phyloP scores from a whole-genome alignment of 2,797 vertebrate species.

The Mycteria americana region DNA sequence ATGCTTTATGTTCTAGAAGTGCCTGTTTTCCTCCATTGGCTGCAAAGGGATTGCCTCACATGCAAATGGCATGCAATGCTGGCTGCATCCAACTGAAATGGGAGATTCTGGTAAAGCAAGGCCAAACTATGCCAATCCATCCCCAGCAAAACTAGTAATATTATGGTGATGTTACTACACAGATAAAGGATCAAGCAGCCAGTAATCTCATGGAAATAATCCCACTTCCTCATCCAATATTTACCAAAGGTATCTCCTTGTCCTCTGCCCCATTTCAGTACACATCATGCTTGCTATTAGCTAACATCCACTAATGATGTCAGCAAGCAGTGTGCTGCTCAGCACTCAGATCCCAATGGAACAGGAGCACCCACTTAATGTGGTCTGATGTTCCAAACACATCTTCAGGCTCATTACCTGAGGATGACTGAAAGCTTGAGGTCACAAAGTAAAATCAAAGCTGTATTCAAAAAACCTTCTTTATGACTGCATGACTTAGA shows the following conservation, averaged over 20 bases:
- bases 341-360: neutral
- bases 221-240: neutral
- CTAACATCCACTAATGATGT: neutral
- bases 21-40: neutral
- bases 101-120: neutral
- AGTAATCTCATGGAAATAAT: neutral
- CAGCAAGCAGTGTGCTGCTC: neutral
- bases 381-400: neutral
- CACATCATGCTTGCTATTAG: neutral
- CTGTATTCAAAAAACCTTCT: neutral
- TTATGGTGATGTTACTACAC: neutral
- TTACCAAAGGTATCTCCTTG: neutral
- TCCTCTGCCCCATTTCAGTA: neutral
- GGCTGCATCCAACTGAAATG: neutral
- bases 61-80: fast-evolving
- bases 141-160: neutral
- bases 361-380: neutral
- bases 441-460: neutral
- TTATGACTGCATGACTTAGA: neutral
- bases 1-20: neutral
- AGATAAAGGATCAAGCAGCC: neutral
- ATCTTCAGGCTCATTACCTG: neutral
- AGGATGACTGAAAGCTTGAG: neutral
- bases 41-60: neutral
- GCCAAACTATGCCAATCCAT: neutral